Base-by-base conservation (phyloP, 2,888 invertebrate genomes). In the Cerastoderma edule region DNA sequence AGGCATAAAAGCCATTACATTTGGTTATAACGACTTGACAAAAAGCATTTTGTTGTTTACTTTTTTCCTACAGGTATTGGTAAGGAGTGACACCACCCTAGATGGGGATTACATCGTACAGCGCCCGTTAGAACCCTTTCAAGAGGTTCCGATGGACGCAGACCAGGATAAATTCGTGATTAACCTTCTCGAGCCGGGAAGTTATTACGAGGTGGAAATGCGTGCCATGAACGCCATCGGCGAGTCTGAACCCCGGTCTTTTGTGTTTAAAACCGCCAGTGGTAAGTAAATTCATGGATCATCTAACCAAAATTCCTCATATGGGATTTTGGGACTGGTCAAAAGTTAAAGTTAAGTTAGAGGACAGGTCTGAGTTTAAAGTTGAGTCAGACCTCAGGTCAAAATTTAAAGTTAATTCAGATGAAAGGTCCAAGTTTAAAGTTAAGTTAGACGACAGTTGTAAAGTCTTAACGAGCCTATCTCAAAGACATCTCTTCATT, bases 131-230 rank as follows among this genome's bases (percentile, higher is more conserved):
- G 22, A 50, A 10, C 44, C 46, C 10, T 75, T 65, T 56, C 8
- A 19, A 8, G 48, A 50, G 8, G 33, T 60, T 5, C n/a, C 22
- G 24, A 35, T 60, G 8, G 22, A 60, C 39, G 39, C 39, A 0
- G 95, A 96, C 48, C 96, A 97, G 0, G 98, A 99, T 92, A 98
- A 98, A 35, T 75, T 67, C 56, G 6, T 50, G 10, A 32, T 85
- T 0, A 53, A 39, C 10, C 48, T 48, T 27, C 70, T 85, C 19
- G 63, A 74, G 22, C 76, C 83, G 10, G 63, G 60, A n/a, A 74
- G 68, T 44, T 79, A 77, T 63, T 85, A 85, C 32, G 67, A 85
- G 66, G 82, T 77, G 10, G 77, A 82, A 35, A 67, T 85, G 3
- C 69, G 63, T 32, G 84, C 85, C 5, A 56, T 24, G 4, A 84